phyloP scores from a whole-genome alignment of 2,888 invertebrate species.

The Crematogaster levior region DNA sequence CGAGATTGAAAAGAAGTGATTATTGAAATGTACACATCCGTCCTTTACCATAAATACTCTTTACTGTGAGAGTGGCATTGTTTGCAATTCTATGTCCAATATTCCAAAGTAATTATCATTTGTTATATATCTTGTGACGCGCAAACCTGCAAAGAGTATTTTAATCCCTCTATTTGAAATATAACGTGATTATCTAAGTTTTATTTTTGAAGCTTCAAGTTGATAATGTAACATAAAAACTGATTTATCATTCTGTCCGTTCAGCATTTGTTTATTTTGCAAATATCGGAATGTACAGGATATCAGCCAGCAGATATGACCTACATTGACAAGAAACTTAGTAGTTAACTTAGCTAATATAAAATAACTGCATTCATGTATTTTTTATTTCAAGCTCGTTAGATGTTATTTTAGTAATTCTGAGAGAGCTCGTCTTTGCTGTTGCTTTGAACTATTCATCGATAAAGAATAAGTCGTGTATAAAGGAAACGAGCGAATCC shows the following conservation, averaged over 20 bases:
- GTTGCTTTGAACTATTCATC: neutral
- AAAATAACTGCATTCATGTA: slow-evolving; percentile 3
- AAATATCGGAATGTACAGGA: neutral
- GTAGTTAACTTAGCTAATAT: slow-evolving; percentile 14
- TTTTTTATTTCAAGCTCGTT: neutral
- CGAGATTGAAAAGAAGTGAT: neutral
- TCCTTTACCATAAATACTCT: neutral
- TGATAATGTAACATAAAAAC: slow-evolving; percentile 23
- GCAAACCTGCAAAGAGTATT: neutral
- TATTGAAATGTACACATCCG: neutral
- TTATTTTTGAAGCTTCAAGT: slow-evolving; percentile 10
- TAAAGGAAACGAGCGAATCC: neutral
- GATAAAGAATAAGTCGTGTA: no score
- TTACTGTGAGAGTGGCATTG: neutral
- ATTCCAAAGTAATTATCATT: neutral
- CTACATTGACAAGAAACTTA: slow-evolving; percentile 10
- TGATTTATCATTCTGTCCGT: slow-evolving; percentile 26
- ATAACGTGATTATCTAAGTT: slow-evolving; percentile 7
- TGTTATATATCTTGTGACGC: neutral
- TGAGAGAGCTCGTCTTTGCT: neutral
- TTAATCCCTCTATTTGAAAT: neutral
- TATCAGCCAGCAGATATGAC: slow-evolving; percentile 28
- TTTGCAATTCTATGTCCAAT: neutral
- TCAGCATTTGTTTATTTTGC: slow-evolving; percentile 33
- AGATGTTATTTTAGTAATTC: neutral